Base-by-base conservation (phyloP, 64 coral and sea anemone genomes). In the Stichodactyla helianthus region DNA sequence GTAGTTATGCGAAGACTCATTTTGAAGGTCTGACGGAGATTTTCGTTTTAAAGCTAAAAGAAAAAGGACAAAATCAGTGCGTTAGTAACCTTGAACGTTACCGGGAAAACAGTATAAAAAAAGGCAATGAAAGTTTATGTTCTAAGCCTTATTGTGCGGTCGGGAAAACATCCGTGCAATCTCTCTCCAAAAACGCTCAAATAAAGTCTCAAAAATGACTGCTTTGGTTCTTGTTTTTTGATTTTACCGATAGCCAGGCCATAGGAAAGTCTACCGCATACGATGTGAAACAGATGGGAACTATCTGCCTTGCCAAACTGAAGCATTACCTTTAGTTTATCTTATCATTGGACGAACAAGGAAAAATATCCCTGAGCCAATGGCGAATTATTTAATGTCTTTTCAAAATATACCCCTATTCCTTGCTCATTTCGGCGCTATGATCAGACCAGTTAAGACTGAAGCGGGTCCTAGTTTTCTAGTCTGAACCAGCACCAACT, bases 11-110 rank as follows among this genome's bases (percentile, higher is more conserved):
- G 31, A 28, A 53, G 50, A 6, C 51, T 93, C 82, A 22, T 76
- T 50, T 27, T 18, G 52, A 28, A 82, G 26, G 26, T 91, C 90
- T 13, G 20, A 54, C 27, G 85, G 63, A 53, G 51, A 57, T 56
- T 91, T 91, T 52, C 90, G 58, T 82, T 91, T 91, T 17, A 91
- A 57, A 56, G 60, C 90, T 91, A 18, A 35, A 52, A 81, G 9
- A 65, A 65, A 81, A 15, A 81, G n/a, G 52, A 52, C 17, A 81
- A 52, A 19, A 31, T 26, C n/a, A n/a, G 27, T 23, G 12, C 12
- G 68, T 74, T 74, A 74, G 68, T 27, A 27, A 74, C 68, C 68
- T 74, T 31, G 68, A 31, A 70, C 10, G 22, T 31, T 23, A 12
- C 50, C 13, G 17, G 6, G 17, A 54, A 20, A 6, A 51, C 31